phyloP scores from a whole-genome alignment of 2,797 vertebrate genomes.

The Clamator glandarius region DNA sequence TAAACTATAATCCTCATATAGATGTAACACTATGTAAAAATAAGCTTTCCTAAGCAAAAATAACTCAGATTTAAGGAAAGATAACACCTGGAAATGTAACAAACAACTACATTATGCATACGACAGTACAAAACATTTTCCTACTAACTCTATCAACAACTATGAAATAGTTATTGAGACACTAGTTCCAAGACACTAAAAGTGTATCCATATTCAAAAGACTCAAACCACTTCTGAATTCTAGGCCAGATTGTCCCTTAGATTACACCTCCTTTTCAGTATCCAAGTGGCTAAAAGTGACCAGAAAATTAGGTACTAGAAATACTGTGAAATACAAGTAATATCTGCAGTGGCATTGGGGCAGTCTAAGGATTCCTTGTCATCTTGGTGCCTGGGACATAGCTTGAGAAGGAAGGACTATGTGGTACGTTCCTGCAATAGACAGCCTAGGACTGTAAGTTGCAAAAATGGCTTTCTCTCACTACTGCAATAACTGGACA shows the following conservation, averaged over 20 bases:
- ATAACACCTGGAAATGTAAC: not conserved
- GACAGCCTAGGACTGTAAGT: not conserved
- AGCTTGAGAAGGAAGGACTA: not conserved
- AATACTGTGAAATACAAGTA: not conserved
- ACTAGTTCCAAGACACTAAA: not conserved
- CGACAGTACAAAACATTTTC: not conserved
- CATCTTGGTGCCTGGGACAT: accelerated
- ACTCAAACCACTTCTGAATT: not conserved
- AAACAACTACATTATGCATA: not conserved
- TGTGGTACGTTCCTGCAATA: not conserved
- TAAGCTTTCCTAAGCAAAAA: not conserved
- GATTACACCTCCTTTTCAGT: not conserved
- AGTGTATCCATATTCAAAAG: not conserved
- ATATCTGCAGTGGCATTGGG: not conserved
- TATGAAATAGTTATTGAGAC: not conserved
- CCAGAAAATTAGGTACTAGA: not conserved
- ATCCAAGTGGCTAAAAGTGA: not conserved
- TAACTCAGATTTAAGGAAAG: not conserved
- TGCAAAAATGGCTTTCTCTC: not conserved
- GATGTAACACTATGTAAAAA: not conserved
- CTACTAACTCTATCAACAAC: not conserved
- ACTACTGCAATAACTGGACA: not conserved
- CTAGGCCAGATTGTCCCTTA: not conserved
- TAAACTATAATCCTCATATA: not conserved
- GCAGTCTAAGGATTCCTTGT: not conserved